Conservation (phyloP, 2,888 invertebrate species). For the Eurois occulta region DNA sequence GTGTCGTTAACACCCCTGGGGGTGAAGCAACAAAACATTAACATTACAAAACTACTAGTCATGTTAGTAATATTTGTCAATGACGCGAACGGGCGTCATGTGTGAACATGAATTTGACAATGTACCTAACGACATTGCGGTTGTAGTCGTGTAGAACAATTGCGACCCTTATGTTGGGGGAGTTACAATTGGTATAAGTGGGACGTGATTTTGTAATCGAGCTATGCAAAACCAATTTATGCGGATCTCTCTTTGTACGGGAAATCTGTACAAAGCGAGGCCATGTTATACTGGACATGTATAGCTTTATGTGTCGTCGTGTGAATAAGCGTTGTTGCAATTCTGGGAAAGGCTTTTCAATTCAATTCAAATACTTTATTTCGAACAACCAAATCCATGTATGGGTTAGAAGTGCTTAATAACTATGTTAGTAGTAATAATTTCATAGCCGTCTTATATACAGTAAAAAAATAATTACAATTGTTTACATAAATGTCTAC, state of each 20-base stretch:
- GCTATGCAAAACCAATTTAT: too few relatives aligned
- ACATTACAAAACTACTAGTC: slow-evolving; percentile 56
- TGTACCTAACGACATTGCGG: slow-evolving; percentile 64
- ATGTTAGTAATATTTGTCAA: slow-evolving; percentile 67
- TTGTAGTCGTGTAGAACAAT: slow-evolving; percentile 46
- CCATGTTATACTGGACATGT: too few relatives aligned
- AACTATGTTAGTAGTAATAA: too few relatives aligned
- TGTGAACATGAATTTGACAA: slow-evolving; percentile 65
- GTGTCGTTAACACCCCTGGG: slow-evolving; percentile 31
- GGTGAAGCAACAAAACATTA: not conserved
- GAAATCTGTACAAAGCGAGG: too few relatives aligned
- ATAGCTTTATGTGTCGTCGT: too few relatives aligned
- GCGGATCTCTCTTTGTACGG: too few relatives aligned
- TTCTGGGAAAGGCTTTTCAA: not conserved
- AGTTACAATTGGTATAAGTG: not conserved
- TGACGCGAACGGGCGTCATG: slow-evolving; percentile 61
- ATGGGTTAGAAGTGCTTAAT: too few relatives aligned
- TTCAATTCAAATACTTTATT: too few relatives aligned
- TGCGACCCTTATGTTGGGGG: slow-evolving; percentile 10
- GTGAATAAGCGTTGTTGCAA: not conserved
- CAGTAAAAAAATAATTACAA: too few relatives aligned
- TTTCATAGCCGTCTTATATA: too few relatives aligned
- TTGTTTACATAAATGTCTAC: too few relatives aligned
- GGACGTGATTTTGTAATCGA: slow-evolving; percentile 6
- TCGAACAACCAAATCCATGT: too few relatives aligned